Evolutionary conservation across 37 sponge, comb jelly and placozoan species (phyloP).

Genomic region (Mnemiopsis leidyi): DNA sequence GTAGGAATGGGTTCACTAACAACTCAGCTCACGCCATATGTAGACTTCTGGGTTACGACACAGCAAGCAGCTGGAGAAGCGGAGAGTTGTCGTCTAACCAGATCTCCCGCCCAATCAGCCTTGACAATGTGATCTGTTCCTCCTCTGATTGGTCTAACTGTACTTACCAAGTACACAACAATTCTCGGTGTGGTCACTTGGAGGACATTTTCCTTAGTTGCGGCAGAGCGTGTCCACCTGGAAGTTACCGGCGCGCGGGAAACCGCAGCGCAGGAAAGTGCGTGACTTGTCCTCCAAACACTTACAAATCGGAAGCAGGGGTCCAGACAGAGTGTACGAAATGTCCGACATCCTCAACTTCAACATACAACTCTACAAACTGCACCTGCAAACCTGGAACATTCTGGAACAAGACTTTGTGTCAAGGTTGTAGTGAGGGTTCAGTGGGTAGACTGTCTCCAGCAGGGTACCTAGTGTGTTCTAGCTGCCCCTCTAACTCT

Average conservation of each 20-base stretch:
- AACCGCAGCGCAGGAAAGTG: background rate
- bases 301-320: background rate
- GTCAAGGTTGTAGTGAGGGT: background rate
- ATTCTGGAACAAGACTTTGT: background rate
- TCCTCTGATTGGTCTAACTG: background rate
- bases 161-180: background rate
- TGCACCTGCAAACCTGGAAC: background rate
- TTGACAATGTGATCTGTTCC: background rate
- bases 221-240: background rate
- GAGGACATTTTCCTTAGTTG: background rate
- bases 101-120: background rate
- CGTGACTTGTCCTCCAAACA: background rate
- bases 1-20: background rate
- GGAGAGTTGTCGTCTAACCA: background rate
- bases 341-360: background rate
- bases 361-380: background rate
- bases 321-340: background rate
- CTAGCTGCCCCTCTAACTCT: background rate
- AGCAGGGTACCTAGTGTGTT: background rate
- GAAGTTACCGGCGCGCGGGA: background rate
- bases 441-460: background rate
- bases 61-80: background rate
- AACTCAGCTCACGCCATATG: background rate
- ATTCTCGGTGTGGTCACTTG: background rate
- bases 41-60: background rate